Conservation (phyloP, 2,113 vertebrate genomes). For the Hippocampus mohnikei region DNA sequence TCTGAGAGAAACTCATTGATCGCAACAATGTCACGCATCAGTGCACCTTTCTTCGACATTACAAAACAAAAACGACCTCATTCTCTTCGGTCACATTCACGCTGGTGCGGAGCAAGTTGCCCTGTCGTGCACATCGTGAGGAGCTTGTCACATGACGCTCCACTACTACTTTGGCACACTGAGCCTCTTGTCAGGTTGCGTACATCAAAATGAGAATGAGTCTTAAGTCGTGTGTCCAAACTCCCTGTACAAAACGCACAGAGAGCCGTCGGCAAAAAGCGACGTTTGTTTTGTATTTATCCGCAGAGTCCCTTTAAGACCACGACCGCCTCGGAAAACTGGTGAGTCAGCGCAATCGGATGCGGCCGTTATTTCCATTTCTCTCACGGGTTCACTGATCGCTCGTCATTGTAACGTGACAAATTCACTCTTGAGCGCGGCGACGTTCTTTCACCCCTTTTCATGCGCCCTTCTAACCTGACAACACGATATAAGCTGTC, state of each 20-base stretch:
- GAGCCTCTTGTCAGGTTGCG: not conserved
- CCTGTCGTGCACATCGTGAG: conserved; percentile 17
- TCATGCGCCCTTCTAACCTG: too few relatives aligned
- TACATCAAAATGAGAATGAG: not conserved
- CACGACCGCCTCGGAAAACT: conserved; percentile 16
- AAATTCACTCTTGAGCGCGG: not conserved
- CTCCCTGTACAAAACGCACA: too few relatives aligned
- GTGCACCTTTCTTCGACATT: not conserved
- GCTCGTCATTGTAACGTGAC: not conserved
- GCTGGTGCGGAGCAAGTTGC: conserved; percentile 22
- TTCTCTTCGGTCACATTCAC: conserved; percentile 12
- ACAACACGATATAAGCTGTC: too few relatives aligned
- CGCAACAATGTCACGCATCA: conserved; percentile 17
- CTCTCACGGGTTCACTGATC: not conserved
- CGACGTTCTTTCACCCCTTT: too few relatives aligned
- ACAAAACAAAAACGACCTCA: conserved; percentile 9
- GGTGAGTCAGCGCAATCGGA: conserved; percentile 36
- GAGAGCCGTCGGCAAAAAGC: too few relatives aligned
- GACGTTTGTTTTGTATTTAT: conserved; percentile 1
- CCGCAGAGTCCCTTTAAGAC: conserved; percentile 30
- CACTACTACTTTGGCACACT: conserved; percentile 14
- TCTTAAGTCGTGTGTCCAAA: not conserved
- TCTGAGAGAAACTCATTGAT: conserved; percentile 1
- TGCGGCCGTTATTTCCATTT: conserved; percentile 1
- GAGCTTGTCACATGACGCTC: conserved; percentile 25